Conservation (phyloP, 2,797 vertebrate genomes). For the Hylomyscus alleni region DNA sequence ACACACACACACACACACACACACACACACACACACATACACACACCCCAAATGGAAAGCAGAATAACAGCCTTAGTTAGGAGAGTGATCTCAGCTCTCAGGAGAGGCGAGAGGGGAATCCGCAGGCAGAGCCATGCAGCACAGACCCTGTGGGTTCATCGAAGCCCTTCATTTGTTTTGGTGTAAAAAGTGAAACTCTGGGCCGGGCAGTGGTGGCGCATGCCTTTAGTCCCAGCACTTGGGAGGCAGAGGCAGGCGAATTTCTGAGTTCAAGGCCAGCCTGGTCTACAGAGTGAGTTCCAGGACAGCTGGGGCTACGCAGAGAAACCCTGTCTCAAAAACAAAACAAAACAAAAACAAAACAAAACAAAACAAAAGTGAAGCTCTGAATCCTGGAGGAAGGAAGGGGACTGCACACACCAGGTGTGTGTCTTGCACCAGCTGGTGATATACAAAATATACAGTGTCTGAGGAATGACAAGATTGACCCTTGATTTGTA, state of each 20-base stretch:
- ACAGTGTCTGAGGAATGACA: neutral
- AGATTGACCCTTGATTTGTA: neutral
- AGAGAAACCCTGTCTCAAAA: no score
- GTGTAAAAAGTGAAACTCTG: neutral
- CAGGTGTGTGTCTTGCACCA: neutral
- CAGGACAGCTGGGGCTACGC: no score
- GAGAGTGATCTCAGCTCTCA: neutral
- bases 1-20: neutral
- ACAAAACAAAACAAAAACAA: no score
- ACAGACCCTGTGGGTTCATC: accelerated
- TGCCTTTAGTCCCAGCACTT: no score
- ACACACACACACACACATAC: no score
- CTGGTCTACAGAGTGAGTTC: no score
- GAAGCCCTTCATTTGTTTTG: neutral
- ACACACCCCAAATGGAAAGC: no score
- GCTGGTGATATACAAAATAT: neutral
- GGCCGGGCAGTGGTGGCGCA: no score
- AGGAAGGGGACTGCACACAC: neutral
- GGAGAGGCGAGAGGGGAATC: neutral
- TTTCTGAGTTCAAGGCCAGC: no score
- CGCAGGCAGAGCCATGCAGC: no score
- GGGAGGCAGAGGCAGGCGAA: no score
- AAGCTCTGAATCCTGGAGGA: neutral
- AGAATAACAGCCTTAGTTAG: neutral
- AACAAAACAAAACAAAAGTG: no score